Evolutionary conservation across 2,113 vertebrate species (phyloP).

Genomic region (Alethe diademata): DNA sequence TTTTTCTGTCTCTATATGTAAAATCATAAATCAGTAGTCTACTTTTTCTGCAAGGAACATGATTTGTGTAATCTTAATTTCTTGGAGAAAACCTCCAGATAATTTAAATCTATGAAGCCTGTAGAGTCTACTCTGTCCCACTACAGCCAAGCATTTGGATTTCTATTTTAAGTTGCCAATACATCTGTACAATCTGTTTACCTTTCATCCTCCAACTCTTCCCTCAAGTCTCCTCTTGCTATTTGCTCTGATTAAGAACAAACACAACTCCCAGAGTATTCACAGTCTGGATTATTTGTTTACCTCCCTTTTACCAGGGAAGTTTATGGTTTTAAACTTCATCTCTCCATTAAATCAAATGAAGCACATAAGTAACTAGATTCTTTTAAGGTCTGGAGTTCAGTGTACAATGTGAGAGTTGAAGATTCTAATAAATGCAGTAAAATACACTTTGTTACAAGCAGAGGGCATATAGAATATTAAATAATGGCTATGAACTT

Average conservation of each 20-base stretch:
- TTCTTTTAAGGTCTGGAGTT: background rate
- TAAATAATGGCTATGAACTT: background rate
- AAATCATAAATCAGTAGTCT: background rate
- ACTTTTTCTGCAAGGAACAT: background rate
- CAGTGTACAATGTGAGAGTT: background rate
- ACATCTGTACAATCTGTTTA: background rate
- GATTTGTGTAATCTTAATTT: background rate
- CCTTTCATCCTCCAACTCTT: background rate
- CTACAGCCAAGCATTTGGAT: background rate
- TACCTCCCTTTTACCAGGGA: background rate
- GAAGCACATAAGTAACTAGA: background rate
- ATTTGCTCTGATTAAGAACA: background rate
- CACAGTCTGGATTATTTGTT: conserved; percentile 1
- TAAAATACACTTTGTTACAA: background rate
- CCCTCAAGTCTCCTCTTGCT: background rate
- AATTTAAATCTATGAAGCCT: background rate
- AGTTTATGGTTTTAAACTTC: background rate
- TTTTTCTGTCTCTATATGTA: background rate
- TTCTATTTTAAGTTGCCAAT: background rate
- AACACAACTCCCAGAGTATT: background rate
- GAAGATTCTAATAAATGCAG: background rate
- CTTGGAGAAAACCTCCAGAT: background rate
- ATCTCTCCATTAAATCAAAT: background rate
- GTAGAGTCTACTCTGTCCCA: background rate
- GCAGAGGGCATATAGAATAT: background rate